phyloP scores from a whole-genome alignment of 2,113 vertebrate genomes.

The Nicator chloris region DNA sequence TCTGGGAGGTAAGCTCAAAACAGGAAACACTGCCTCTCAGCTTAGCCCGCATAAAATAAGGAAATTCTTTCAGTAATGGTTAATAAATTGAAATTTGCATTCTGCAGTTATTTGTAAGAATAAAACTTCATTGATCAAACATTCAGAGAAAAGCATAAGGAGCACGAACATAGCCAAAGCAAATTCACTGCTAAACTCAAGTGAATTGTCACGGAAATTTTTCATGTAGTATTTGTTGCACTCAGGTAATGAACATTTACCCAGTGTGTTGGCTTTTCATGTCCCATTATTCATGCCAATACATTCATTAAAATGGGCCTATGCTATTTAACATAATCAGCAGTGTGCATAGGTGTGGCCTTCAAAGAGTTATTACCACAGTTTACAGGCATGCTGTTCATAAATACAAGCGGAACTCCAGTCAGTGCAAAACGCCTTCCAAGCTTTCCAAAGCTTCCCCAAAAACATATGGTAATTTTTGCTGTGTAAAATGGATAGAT shows the following conservation, averaged over 20 bases:
- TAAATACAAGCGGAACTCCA: slow-evolving; percentile 9
- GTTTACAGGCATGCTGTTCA: slow-evolving; percentile 4
- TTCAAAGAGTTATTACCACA: slow-evolving; percentile 19
- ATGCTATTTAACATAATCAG: slow-evolving; percentile 14
- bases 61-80: neutral
- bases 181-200: slow-evolving; percentile 10
- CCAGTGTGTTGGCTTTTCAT: slow-evolving; percentile 16
- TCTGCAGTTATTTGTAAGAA: slow-evolving; percentile 16
- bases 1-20: neutral
- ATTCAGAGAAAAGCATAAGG: neutral
- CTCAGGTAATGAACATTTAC: slow-evolving; percentile 49
- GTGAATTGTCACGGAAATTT: neutral
- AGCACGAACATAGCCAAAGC: neutral
- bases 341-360: slow-evolving; percentile 16
- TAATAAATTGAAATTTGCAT: slow-evolving; percentile 1
- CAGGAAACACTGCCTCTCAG: neutral
- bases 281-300: slow-evolving; percentile 39
- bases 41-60: neutral
- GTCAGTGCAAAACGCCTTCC: neutral
- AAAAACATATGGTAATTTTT: neutral
- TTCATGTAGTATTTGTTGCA: slow-evolving; percentile 26
- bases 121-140: slow-evolving; percentile 18
- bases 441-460: slow-evolving; percentile 11
- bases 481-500: slow-evolving; percentile 27
- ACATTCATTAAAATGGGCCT: slow-evolving; percentile 20